Conservation (phyloP, 1,140 invertebrate genomes). For the Teleopsis dalmanni region DNA sequence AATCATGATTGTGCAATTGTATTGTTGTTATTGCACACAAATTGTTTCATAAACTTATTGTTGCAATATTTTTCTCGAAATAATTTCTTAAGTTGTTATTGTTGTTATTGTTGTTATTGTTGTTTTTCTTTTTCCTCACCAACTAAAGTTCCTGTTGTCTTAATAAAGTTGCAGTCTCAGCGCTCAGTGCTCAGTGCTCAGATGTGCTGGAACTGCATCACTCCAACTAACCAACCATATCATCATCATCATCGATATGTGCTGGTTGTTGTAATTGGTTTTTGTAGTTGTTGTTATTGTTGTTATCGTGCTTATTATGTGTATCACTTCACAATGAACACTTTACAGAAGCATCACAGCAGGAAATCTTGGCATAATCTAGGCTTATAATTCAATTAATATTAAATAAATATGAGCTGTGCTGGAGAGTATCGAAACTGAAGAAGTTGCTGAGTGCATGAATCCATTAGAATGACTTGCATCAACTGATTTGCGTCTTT, state of each 20-base stretch:
- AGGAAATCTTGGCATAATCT: slow-evolving; percentile 44
- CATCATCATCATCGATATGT: too few relatives aligned
- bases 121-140: slow-evolving; percentile 3
- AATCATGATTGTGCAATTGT: slow-evolving; percentile 11
- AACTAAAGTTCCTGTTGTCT: neutral
- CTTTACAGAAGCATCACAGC: too few relatives aligned
- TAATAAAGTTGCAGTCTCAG: slow-evolving; percentile 4
- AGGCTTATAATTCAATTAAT: slow-evolving; percentile 45
- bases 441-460: slow-evolving; percentile 26
- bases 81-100: neutral
- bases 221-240: too few relatives aligned
- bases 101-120: too few relatives aligned
- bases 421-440: slow-evolving; percentile 12
- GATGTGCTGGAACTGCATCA: too few relatives aligned
- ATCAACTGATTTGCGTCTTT: too few relatives aligned
- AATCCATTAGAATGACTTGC: slow-evolving; percentile 40
- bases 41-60: slow-evolving; percentile 12
- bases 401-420: slow-evolving; percentile 23
- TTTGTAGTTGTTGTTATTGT: too few relatives aligned
- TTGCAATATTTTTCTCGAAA: neutral
- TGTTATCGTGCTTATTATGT: too few relatives aligned
- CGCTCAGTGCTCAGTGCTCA: neutral
- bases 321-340: too few relatives aligned
- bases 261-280: too few relatives aligned
- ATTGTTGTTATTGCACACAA: slow-evolving; percentile 14